Percentiles rank a stretch among this genome's conserved stretches.
These are phyloP conservation scores for Lordiphosa clarofinis DNA, from an alignment of 1,140 invertebrate species.

Conservation along the genomic window DNA sequence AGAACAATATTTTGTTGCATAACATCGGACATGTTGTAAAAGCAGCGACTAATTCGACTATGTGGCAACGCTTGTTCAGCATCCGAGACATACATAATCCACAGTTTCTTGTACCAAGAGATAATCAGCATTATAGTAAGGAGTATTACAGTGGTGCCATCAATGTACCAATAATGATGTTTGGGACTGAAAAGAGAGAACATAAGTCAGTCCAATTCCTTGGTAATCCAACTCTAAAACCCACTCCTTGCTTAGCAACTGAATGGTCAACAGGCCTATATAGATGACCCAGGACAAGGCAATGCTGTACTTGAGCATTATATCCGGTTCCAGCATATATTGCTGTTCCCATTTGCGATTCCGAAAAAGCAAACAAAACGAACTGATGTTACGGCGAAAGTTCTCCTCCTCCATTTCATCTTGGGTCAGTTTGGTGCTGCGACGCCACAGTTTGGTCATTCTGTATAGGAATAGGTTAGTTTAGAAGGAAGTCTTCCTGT, in stretches of 20 bases:
- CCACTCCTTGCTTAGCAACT: constrained; percentile 65
- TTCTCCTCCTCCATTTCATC: constrained; percentile 74
- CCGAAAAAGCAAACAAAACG: constrained; percentile 68
- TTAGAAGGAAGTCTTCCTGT: background rate
- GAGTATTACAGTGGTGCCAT: constrained; percentile 59
- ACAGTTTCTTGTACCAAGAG: constrained; percentile 79
- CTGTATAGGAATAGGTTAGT: constrained; percentile 9
- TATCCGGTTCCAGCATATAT: constrained; percentile 68
- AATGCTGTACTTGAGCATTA: constrained; percentile 79
- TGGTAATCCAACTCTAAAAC: background rate
- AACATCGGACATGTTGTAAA: constrained; percentile 81
- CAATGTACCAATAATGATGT: constrained; percentile 59
- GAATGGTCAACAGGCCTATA: constrained; percentile 60
- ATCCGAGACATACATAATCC: constrained; percentile 71
- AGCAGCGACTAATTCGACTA: constrained; percentile 67
- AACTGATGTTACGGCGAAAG: constrained; percentile 75
- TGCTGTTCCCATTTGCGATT: constrained; percentile 71
- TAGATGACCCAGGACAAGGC: constrained; percentile 61
- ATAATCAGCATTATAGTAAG: constrained; percentile 73
- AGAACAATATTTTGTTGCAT: constrained; percentile 83
- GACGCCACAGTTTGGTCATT: constrained; percentile 56
- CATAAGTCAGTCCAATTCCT: background rate
- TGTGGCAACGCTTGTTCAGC: constrained; percentile 55
- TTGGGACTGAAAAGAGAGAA: constrained; percentile 14
- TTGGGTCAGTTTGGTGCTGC: constrained; percentile 62